These are phyloP conservation scores for Epirrita christyi DNA, from an alignment of 2,888 invertebrate genomes.

Conservation along the genomic window DNA sequence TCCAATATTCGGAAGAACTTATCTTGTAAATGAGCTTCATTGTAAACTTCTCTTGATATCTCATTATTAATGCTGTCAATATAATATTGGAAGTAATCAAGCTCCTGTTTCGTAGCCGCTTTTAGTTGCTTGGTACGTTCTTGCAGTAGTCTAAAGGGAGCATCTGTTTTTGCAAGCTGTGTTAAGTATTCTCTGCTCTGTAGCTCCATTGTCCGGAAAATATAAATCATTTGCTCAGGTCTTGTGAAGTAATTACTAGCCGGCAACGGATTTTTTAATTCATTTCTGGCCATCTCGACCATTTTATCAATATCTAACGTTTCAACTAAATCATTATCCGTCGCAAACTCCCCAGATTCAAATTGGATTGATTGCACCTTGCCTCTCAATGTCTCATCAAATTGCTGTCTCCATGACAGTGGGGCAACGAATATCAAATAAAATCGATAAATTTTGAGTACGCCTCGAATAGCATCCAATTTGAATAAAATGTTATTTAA, in stretches of 20 bases:
- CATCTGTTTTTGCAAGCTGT: conserved; percentile 70
- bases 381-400: conserved; percentile 66
- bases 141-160: conserved; percentile 60
- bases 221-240: conserved; percentile 70
- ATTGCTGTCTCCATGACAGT: conserved; percentile 68
- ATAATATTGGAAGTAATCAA: conserved; percentile 76
- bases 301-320: conserved; percentile 73
- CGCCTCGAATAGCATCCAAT: conserved; percentile 69
- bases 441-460: conserved; percentile 71
- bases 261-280: conserved; percentile 62
- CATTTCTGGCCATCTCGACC: conserved; percentile 65
- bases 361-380: conserved; percentile 70
- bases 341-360: conserved; percentile 67
- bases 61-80: conserved; percentile 67
- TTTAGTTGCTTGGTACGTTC: conserved; percentile 68
- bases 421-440: conserved; percentile 76
- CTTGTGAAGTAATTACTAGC: conserved; percentile 62
- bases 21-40: conserved; percentile 67
- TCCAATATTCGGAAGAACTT: conserved; percentile 75
- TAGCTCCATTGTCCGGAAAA: conserved; percentile 76
- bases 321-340: conserved; percentile 73
- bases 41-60: conserved; percentile 66
- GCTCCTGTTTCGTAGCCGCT: conserved; percentile 62
- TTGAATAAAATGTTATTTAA: conserved; percentile 74
- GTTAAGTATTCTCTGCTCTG: conserved; percentile 78